Conservation (phyloP, 2,113 vertebrate species). For the Nannobrachium achirus region DNA sequence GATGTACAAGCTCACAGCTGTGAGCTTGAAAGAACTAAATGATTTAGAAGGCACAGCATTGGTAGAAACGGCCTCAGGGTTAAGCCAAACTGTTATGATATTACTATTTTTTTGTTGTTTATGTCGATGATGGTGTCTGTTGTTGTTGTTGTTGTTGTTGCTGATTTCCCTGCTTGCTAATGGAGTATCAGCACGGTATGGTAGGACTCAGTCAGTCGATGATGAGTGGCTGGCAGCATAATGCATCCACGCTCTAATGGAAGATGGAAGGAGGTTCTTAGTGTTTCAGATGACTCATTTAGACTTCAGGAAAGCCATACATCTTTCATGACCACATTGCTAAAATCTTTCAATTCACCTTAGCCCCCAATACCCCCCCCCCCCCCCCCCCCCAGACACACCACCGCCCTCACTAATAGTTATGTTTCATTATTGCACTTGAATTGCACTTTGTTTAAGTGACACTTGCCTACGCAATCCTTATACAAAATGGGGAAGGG, state of each 20-base stretch:
- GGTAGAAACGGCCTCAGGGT: too few species aligned
- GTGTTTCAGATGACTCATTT: conserved; percentile 37
- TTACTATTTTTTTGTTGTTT: not conserved
- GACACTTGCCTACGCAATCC: conserved; percentile 18
- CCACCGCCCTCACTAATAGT: not conserved
- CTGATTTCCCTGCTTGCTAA: conserved; percentile 39
- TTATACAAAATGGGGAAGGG: not conserved
- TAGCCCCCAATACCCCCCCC: too few species aligned
- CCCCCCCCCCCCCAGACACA: not conserved
- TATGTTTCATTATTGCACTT: conserved; percentile 18
- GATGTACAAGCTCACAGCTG: too few species aligned
- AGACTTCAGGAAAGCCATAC: conserved; percentile 24
- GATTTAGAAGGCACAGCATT: too few species aligned
- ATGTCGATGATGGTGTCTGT: conserved; percentile 21
- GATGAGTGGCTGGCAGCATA: conserved; percentile 17
- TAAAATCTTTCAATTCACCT: not conserved
- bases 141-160: conserved; percentile 27
- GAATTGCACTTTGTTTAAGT: conserved; percentile 20
- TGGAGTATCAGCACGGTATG: conserved; percentile 51
- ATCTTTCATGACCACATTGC: conserved; percentile 46
- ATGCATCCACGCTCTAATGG: conserved; percentile 45
- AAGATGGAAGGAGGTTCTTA: conserved; percentile 31
- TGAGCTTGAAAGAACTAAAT: too few species aligned
- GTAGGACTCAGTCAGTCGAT: conserved; percentile 3
- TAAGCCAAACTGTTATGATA: not conserved